Evolutionary conservation across 2,113 vertebrate species (phyloP).

Genomic region (Laticauda laticaudata): DNA sequence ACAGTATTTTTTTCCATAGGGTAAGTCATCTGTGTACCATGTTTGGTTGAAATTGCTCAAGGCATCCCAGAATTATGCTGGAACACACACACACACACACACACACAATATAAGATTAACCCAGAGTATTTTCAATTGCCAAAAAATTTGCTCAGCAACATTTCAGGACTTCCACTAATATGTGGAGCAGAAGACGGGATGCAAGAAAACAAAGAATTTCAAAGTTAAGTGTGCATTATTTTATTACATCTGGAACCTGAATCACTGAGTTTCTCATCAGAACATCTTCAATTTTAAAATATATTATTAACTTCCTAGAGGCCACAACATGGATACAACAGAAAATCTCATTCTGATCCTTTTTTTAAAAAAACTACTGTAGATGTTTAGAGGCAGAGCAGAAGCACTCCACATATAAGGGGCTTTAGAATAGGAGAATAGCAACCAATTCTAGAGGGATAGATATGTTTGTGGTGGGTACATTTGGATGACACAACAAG

Average conservation of each 20-base stretch:
- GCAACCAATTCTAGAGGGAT: neutral
- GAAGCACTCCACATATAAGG: neutral
- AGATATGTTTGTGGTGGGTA: neutral
- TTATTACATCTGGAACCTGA: neutral
- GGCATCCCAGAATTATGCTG: too few relatives aligned
- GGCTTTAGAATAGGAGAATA: neutral
- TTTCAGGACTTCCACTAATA: neutral
- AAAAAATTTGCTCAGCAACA: neutral
- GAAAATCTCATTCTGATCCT: neutral
- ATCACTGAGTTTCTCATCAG: neutral
- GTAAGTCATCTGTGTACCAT: too few relatives aligned
- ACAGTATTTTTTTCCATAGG: too few relatives aligned
- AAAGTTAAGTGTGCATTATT: neutral
- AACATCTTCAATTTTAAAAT: neutral
- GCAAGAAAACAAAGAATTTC: neutral
- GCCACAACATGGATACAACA: neutral
- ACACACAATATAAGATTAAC: neutral
- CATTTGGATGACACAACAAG: neutral
- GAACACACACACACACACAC: too few relatives aligned
- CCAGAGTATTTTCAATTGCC: neutral
- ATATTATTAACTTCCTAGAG: neutral
- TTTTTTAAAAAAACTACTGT: neutral
- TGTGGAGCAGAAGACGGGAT: neutral
- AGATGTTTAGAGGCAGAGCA: neutral
- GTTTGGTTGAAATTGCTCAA: too few relatives aligned